A percentile compares a stretch with the other conserved stretches of the same genome.
These are phyloP conservation scores for Pseudopipra pipra DNA, from an alignment of 2,113 vertebrate genomes.

Conservation along the genomic window DNA sequence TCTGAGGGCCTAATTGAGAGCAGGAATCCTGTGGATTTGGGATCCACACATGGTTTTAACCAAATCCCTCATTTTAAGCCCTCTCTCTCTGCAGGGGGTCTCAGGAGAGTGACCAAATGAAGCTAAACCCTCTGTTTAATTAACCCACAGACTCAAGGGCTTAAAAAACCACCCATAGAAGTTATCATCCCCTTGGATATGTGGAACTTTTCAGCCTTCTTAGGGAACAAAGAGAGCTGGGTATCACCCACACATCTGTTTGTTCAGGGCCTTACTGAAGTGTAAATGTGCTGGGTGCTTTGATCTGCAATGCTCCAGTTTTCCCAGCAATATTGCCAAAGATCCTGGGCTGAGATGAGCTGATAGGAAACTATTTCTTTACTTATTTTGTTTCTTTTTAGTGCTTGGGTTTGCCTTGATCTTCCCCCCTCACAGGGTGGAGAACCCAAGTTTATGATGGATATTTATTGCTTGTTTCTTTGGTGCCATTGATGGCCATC, in stretches of 20 bases:
- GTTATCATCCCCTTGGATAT: background rate
- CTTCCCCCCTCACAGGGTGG: background rate
- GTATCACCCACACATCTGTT: background rate
- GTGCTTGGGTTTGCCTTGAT: background rate
- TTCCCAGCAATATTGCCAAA: background rate
- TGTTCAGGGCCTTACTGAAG: background rate
- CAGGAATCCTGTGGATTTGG: background rate
- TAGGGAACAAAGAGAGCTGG: background rate
- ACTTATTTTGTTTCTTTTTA: background rate
- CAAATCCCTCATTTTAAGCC: background rate
- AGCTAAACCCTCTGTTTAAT: background rate
- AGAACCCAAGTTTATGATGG: background rate
- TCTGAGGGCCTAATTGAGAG: background rate
- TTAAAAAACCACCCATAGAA: background rate
- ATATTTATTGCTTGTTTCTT: background rate
- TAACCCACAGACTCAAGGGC: rapidly evolving
- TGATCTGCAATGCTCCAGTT: background rate
- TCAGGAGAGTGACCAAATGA: rapidly evolving
- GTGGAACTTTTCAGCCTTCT: background rate
- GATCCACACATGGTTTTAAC: background rate
- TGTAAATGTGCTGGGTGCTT: background rate
- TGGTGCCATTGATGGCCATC: background rate
- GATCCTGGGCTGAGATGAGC: background rate
- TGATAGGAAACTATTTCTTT: background rate
- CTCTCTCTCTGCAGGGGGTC: background rate